phyloP scores from a whole-genome alignment of 2,113 vertebrate genomes.

The Sylvia atricapilla region DNA sequence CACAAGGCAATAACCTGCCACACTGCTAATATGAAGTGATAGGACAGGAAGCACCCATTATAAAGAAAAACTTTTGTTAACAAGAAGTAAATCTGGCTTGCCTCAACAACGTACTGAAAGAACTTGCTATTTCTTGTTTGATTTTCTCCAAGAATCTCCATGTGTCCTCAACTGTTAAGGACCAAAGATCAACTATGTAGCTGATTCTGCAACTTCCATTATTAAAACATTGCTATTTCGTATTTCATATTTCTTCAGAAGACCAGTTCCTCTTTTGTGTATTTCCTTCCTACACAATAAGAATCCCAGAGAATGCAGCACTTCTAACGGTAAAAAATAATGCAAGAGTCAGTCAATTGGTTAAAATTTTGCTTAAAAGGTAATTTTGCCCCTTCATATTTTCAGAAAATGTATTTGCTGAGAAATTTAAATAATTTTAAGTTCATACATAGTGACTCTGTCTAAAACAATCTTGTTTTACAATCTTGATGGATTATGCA shows the following conservation, averaged over 20 bases:
- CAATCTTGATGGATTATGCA: not conserved
- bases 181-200: not conserved
- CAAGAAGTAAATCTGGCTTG: not conserved
- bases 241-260: not conserved
- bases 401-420: not conserved
- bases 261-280: not conserved
- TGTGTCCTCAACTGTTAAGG: rapidly evolving
- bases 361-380: not conserved
- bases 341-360: not conserved
- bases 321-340: not conserved
- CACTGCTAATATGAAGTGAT: not conserved
- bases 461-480: not conserved
- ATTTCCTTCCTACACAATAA: not conserved
- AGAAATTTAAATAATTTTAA: not conserved
- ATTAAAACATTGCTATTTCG: not conserved
- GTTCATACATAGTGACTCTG: not conserved
- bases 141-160: not conserved
- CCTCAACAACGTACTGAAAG: rapidly evolving
- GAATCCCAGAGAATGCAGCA: not conserved
- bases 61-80: not conserved
- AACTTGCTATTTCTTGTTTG: not conserved
- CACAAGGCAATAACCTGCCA: not conserved
- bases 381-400: not conserved
- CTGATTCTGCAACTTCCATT: not conserved
- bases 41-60: not conserved